These are phyloP conservation scores for Anthopleura xanthogrammica DNA, from an alignment of 92 coral and sea anemone species.

Conservation along the genomic window DNA sequence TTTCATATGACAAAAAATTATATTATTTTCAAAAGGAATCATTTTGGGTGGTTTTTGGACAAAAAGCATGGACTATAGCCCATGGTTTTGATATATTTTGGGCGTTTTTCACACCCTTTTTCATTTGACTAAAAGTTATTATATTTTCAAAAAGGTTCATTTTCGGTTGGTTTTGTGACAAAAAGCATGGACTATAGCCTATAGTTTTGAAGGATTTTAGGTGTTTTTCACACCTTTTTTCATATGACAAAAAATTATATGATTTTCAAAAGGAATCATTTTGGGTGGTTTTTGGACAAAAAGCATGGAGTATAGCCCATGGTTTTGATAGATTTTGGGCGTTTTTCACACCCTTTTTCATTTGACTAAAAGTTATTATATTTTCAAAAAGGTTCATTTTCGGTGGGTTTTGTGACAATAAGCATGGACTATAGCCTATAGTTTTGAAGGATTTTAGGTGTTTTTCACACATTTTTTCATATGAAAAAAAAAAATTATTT, in stretches of 20 bases:
- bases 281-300: not conserved
- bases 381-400: not conserved
- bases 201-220: not conserved
- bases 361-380: too few species aligned
- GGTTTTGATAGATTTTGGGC: not conserved
- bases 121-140: too few species aligned
- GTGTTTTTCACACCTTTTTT: not conserved
- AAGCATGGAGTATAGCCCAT: not conserved
- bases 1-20: too few species aligned
- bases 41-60: too few species aligned
- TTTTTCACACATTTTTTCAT: not conserved
- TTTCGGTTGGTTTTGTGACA: not conserved
- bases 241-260: too few species aligned
- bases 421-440: not conserved
- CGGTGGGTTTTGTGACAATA: not conserved
- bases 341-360: not conserved
- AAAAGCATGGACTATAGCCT: not conserved
- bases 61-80: too few species aligned
- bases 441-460: not conserved
- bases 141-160: not conserved
- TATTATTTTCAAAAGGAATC: too few species aligned
- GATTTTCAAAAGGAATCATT: not conserved
- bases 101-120: too few species aligned
- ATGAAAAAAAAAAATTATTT: too few species aligned
- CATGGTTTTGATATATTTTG: too few species aligned